These are phyloP conservation scores for Antennarius striatus DNA, from an alignment of 2,113 vertebrate species.

Conservation along the genomic window DNA sequence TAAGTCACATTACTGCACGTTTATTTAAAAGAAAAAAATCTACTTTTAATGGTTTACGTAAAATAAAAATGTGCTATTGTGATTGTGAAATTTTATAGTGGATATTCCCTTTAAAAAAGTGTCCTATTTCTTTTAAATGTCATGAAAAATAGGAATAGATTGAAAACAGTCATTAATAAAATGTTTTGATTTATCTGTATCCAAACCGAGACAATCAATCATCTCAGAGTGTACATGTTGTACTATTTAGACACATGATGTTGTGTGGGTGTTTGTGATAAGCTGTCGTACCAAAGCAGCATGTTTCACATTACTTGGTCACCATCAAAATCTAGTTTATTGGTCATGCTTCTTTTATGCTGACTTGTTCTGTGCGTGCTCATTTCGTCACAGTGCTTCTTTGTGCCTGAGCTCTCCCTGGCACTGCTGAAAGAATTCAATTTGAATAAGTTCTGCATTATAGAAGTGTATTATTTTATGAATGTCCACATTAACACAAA, in stretches of 20 bases:
- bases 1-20: no score
- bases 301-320: constrained; percentile 6
- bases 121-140: not conserved
- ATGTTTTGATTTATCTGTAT: no score
- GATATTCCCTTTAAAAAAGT: not conserved
- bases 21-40: no score
- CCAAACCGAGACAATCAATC: no score
- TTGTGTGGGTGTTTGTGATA: no score
- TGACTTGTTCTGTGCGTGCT: not conserved
- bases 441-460: constrained; percentile 1
- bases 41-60: no score
- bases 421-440: not conserved
- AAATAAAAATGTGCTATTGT: no score
- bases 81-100: not conserved
- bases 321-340: constrained; percentile 8
- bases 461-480: not conserved
- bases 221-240: no score
- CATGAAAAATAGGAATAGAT: no score
- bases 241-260: no score
- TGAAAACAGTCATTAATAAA: no score
- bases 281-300: not conserved
- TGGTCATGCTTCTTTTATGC: constrained; percentile 6
- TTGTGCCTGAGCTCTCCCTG: not conserved
- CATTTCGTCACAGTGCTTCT: not conserved
- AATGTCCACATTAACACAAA: not conserved